Evolutionary conservation across 1,140 invertebrate genomes (phyloP).

Genomic region (Drosophila athabasca): DNA sequence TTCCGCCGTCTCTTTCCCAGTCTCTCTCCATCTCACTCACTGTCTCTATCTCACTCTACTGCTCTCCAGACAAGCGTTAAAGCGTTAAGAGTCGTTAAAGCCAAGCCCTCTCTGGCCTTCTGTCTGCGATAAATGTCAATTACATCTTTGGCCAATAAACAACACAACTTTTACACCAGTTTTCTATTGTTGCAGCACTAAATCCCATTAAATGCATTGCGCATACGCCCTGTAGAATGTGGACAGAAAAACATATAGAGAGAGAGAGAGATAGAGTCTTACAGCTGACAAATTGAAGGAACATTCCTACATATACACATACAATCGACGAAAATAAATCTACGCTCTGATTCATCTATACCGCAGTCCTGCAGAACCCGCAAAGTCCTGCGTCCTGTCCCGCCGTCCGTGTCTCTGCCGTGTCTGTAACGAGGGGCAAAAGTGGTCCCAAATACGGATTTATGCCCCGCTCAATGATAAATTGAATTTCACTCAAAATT

Average conservation of each 20-base stretch:
- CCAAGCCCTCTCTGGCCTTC: constrained; percentile 18
- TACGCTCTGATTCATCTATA: constrained; percentile 31
- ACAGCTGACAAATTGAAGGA: constrained; percentile 61
- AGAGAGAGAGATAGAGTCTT: constrained; percentile 22
- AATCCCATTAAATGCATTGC: constrained; percentile 66
- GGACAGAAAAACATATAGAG: neutral
- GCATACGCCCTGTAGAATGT: constrained; percentile 44
- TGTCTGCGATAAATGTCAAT: constrained; percentile 71
- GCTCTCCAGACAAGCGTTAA: constrained; percentile 37
- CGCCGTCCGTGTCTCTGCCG: constrained; percentile 27
- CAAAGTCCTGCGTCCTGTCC: neutral
- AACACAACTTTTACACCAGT: constrained; percentile 16
- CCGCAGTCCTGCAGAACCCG: neutral
- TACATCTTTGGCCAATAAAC: constrained; percentile 48
- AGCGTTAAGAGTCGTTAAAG: constrained; percentile 62
- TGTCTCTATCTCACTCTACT: neutral
- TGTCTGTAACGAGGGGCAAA: constrained; percentile 51
- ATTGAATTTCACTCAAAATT: constrained; percentile 81
- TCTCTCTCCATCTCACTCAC: constrained; percentile 2
- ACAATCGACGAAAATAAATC: constrained; percentile 63
- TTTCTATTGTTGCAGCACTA: constrained; percentile 45
- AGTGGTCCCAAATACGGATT: constrained; percentile 69
- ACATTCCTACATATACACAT: constrained; percentile 47
- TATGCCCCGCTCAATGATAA: constrained; percentile 75
- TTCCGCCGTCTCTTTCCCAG: neutral